Evolutionary conservation across 2,888 invertebrate species (phyloP).

Genomic region (Drosophila paranaensis): DNA sequence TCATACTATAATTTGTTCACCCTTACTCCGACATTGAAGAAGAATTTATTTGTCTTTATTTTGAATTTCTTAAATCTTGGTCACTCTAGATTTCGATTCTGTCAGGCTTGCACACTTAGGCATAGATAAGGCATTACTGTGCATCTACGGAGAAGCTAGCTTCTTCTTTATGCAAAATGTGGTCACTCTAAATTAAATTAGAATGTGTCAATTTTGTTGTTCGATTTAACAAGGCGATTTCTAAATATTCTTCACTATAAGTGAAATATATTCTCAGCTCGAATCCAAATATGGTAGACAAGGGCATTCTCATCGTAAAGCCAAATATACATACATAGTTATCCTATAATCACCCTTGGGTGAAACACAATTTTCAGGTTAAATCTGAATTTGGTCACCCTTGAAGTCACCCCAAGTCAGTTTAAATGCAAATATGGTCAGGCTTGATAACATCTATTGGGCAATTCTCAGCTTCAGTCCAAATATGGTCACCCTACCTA

Average conservation of each 20-base stretch:
- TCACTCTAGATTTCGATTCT: background rate
- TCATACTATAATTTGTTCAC: background rate
- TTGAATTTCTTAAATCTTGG: background rate
- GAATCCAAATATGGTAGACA: background rate
- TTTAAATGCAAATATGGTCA: no score
- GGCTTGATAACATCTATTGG: no score
- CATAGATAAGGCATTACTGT: background rate
- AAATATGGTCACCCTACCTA: background rate
- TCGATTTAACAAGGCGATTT: background rate
- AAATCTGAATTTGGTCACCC: background rate
- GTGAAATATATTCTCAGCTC: background rate
- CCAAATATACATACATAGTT: no score
- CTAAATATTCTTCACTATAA: background rate
- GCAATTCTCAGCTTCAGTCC: background rate
- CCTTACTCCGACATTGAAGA: background rate
- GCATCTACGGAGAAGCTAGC: background rate
- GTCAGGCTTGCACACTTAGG: background rate
- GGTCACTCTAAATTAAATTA: background rate
- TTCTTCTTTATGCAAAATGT: background rate
- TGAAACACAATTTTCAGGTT: background rate
- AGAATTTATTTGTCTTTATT: background rate
- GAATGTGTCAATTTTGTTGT: background rate
- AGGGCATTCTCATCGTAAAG: no score
- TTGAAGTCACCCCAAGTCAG: background rate
- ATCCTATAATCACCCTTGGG: background rate